phyloP scores from a whole-genome alignment of 2,113 vertebrate species.

The Apteryx owenii region DNA sequence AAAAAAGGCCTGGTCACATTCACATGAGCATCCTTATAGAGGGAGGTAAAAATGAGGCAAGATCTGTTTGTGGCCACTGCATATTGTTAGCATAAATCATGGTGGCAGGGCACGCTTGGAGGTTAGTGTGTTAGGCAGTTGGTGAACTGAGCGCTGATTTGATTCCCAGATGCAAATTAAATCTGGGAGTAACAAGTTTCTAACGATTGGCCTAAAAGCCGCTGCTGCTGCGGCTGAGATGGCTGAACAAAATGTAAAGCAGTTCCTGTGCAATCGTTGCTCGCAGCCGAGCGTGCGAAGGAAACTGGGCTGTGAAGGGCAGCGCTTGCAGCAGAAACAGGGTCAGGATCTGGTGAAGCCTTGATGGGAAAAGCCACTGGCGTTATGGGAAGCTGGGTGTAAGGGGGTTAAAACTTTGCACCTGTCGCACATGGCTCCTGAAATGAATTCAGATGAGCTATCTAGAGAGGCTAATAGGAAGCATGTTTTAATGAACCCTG shows the following conservation, averaged over 20 bases:
- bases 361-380: background rate
- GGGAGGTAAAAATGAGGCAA: background rate
- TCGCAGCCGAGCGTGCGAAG: no score
- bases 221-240: background rate
- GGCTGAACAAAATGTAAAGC: fast-evolving
- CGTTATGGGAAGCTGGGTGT: background rate
- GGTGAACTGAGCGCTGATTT: background rate
- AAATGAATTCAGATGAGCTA: constrained; percentile 44
- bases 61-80: background rate
- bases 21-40: background rate
- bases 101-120: background rate
- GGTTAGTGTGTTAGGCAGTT: background rate
- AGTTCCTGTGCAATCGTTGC: background rate
- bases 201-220: background rate
- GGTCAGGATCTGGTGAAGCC: background rate
- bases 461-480: constrained; percentile 18
- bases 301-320: background rate
- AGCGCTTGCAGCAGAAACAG: background rate
- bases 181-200: background rate
- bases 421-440: background rate
- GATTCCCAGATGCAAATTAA: background rate
- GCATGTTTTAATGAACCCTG: constrained; percentile 44
- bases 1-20: background rate
- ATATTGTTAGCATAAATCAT: background rate
- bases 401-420: background rate